Evolutionary conservation across 2,113 vertebrate species (phyloP), one percentile per base, ranked within the genome.

Genomic region (Macquaria australasica): DNA sequence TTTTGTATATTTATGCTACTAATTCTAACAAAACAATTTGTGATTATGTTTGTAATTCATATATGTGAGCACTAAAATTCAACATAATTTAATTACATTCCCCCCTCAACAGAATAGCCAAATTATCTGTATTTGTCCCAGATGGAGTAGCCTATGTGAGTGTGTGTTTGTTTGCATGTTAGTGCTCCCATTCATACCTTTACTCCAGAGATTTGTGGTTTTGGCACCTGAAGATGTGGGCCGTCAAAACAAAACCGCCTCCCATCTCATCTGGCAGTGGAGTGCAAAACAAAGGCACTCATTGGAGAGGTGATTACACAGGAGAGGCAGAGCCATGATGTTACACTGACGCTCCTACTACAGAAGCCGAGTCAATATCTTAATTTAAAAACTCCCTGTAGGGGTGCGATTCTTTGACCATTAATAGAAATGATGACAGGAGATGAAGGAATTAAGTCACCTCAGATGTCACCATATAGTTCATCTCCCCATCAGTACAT

Each of bases 171-270:
- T 85, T 83, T 88, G 66, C 80, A 75, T 77, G 77, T 67, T 62
- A 41, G 53, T 16, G 70, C 89, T 8, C 73, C 89, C 86, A 78
- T 82, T 86, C 81, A 85, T 84, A 85, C 78, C 12, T 85, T 76
- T 81, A 63, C 90, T 79, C 85, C 87, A 83, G 84, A 89, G 87
- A 89, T 72, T 86, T 91, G 86, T 88, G 88, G 84, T 88, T 94
- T 90, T 89, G 92, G 92, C 88, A 85, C 88, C 78, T 90, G 71
- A 83, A 90, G 90, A 87, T 92, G 77, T 87, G 73, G 90, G 81
- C 84, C 73, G 84, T 94, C 89, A 93, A 94, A 93, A 92, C 84
- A 90, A 95, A 94, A 89, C 82, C 64, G 69, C 86, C 70, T 93
- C 91, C 87, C 67, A 73, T 86, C 84, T 81, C 81, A 87, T 92